These are phyloP conservation scores for Aptenodytes forsteri DNA, from an alignment of 2,113 vertebrate genomes.

Conservation along the genomic window DNA sequence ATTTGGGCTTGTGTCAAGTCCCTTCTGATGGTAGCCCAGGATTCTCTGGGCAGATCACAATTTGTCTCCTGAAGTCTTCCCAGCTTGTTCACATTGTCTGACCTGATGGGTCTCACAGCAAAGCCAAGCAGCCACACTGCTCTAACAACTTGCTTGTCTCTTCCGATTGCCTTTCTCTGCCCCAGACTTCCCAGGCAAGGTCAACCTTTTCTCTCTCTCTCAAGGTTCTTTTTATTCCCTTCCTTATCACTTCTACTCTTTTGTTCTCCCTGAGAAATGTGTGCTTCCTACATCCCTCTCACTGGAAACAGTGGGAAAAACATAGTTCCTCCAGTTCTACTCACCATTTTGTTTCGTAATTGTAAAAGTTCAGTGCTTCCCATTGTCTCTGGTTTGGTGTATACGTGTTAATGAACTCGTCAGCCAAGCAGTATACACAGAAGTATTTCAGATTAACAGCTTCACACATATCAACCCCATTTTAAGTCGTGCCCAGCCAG, in stretches of 20 bases:
- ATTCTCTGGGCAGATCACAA: background rate
- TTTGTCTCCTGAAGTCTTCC: background rate
- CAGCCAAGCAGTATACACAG: background rate
- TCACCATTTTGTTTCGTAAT: accelerated
- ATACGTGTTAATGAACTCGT: accelerated
- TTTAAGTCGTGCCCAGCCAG: background rate
- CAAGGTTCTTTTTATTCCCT: background rate
- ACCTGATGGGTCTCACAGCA: background rate
- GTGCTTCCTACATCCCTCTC: background rate
- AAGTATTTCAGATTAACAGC: background rate
- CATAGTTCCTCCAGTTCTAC: background rate
- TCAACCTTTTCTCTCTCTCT: background rate
- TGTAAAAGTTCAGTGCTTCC: background rate
- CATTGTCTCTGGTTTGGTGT: background rate
- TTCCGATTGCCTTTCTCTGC: background rate
- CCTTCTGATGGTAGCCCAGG: background rate
- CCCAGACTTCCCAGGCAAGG: background rate
- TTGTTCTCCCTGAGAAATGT: background rate
- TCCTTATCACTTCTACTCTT: background rate
- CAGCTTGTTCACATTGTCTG: background rate
- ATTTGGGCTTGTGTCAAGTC: background rate
- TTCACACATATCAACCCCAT: background rate
- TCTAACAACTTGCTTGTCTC: background rate
- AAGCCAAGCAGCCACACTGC: background rate
- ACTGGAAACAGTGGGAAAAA: background rate